These are phyloP conservation scores for Notothenia coriiceps DNA, from an alignment of 2,113 vertebrate species.

Conservation along the genomic window DNA sequence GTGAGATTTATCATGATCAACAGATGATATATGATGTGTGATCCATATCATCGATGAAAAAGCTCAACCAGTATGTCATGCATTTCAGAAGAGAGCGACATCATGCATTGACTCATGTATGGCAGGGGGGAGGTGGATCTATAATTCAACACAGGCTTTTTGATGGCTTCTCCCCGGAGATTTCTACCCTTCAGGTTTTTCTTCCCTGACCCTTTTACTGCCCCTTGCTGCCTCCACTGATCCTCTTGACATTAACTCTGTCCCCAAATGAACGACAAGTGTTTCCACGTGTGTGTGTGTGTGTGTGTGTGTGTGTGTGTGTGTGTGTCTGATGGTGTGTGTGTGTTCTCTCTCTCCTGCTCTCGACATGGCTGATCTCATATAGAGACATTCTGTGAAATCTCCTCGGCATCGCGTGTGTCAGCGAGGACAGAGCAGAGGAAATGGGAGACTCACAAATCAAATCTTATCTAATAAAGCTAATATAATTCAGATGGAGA, in stretches of 20 bases:
- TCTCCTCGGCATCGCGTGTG: constrained; percentile 11
- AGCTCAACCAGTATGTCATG: constrained; percentile 26
- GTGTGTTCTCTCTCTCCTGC: constrained; percentile 10
- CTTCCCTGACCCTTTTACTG: constrained; percentile 39
- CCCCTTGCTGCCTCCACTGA: constrained; percentile 12
- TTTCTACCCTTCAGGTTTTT: constrained; percentile 23
- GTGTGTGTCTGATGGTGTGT: not conserved
- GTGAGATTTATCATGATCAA: constrained; percentile 22
- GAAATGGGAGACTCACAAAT: constrained; percentile 61
- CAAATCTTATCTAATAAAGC: constrained; percentile 63
- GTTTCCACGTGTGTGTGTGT: not conserved
- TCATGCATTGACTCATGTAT: constrained; percentile 20
- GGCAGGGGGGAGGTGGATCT: constrained; percentile 14
- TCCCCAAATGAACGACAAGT: constrained; percentile 16
- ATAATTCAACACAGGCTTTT: constrained; percentile 65
- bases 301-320: not conserved
- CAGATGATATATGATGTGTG: constrained; percentile 29
- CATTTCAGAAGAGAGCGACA: constrained; percentile 37
- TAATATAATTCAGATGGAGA: constrained; percentile 57
- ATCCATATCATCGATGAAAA: constrained; percentile 28
- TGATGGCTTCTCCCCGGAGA: constrained; percentile 45
- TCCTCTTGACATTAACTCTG: constrained; percentile 32
- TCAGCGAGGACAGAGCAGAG: constrained; percentile 18
- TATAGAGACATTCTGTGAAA: constrained; percentile 39
- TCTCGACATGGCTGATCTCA: constrained; percentile 29